Evolutionary conservation across 2,888 invertebrate species (phyloP).

Genomic region (Spodoptera exigua): DNA sequence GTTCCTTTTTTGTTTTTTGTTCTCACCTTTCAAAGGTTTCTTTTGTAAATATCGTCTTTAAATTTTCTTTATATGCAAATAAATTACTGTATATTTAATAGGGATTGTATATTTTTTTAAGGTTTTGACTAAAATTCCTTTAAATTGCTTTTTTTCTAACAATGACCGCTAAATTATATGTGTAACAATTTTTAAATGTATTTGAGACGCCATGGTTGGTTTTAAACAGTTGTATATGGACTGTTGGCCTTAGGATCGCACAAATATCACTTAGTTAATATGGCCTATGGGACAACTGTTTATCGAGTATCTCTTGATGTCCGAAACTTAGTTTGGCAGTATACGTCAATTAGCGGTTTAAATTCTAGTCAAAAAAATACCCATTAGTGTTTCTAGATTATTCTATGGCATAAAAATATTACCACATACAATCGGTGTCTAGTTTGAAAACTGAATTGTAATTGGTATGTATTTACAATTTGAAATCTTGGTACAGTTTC

Average conservation of each 20-base stretch:
- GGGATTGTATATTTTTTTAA: no score
- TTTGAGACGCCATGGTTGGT: neutral
- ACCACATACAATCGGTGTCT: constrained; percentile 12
- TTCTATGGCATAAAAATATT: constrained; percentile 17
- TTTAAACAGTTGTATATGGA: constrained; percentile 9
- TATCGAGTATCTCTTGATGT: constrained; percentile 25
- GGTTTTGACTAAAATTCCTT: no score
- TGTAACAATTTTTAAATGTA: no score
- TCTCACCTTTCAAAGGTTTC: constrained; percentile 17
- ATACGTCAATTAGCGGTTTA: constrained; percentile 23
- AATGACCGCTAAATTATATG: no score
- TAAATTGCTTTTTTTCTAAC: no score
- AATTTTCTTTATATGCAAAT: no score
- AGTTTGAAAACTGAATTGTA: constrained; percentile 3
- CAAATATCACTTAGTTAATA: constrained; percentile 39
- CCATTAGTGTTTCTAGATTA: constrained; percentile 30
- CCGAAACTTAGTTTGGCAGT: constrained; percentile 15
- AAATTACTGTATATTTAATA: no score
- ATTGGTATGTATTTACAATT: constrained; percentile 8
- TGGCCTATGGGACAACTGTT: constrained; percentile 32
- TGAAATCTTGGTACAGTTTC: constrained; percentile 11
- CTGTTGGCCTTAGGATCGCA: constrained; percentile 37
- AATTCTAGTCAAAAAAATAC: constrained; percentile 52
- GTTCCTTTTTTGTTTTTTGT: constrained; percentile 37
- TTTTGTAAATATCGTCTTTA: constrained; percentile 24